Evolutionary conservation across 2,113 vertebrate species (phyloP).

Genomic region (Myocastor coypus): DNA sequence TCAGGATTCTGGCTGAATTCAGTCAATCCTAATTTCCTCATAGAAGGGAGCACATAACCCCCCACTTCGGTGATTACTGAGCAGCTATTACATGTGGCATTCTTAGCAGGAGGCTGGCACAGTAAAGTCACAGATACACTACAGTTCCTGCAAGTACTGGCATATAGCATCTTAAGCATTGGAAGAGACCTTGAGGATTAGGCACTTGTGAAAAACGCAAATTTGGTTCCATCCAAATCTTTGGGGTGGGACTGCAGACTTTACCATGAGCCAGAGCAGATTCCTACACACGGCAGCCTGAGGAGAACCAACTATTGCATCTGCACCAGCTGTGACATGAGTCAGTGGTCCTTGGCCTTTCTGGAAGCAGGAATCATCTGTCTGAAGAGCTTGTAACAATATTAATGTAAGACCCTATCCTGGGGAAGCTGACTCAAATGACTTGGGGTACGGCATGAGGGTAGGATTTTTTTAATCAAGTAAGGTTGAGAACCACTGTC

Average conservation of each 20-base stretch:
- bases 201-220: background rate
- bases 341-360: background rate
- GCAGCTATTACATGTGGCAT: background rate
- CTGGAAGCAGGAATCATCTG: background rate
- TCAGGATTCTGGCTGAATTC: background rate
- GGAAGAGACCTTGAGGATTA: background rate
- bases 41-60: background rate
- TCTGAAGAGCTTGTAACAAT: background rate
- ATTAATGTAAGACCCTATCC: background rate
- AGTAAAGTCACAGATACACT: background rate
- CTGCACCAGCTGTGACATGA: background rate
- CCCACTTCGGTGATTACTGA: background rate
- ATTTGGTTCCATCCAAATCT: background rate
- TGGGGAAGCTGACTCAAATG: background rate
- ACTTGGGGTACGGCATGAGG: background rate
- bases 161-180: background rate
- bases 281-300: accelerated
- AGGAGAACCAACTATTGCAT: background rate
- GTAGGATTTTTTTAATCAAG: background rate
- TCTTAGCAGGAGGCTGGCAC: background rate
- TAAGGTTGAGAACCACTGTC: background rate
- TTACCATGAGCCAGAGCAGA: background rate
- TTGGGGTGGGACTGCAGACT: background rate
- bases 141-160: background rate
- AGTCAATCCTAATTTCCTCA: background rate